Base-by-base conservation (phyloP, 2,797 vertebrate species). In the Ptychobarbus kaznakovi region DNA sequence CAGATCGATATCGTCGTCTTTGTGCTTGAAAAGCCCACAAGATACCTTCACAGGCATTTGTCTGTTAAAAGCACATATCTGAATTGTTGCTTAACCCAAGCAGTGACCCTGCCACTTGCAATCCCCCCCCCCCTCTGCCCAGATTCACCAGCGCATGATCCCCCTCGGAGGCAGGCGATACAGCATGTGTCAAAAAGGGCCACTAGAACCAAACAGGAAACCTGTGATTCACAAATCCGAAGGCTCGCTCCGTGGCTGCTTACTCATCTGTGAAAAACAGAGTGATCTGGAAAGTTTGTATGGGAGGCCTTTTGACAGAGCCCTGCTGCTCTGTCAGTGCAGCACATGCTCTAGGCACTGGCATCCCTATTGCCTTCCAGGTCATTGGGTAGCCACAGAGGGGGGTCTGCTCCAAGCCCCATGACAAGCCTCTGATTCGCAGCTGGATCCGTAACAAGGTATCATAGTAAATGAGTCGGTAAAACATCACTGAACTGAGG, bases 251-350 rank as follows among this genome's bases (percentile, higher is more conserved):
- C 91, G 92, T 92, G 92, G 90, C 92, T 95, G 96, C 95, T 96
- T 97, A 96, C 95, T 97, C 95, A 94, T 96, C 95, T 96, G 96
- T 95, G 95, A 96, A 95, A 94, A 95, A 92, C 94, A 61, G 90
- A 95, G 94, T 93, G 95, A 93, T 94, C 94, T 85, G 90, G 93
- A 93, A 95, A 96, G 94, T 96, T 96, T 95, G 93, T 95, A 94
- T 89, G 92, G 92, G 93, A 95, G 92, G 93, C 92, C 92, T 94
- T 97, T 93, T 95, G 95, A 95, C 82, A 93, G 95, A 96, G 94
- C 94, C 96, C 96, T 97, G 95, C 96, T 97, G 96, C 95, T 96
- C 72, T 94, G 93, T 95, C 95, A 93, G 94, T 90, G 93, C 92
- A 94, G 94, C 96, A 94, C 96, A 96, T 95, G 96, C 96, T 96